phyloP scores from a whole-genome alignment of 2,888 invertebrate species.

The Macrosiphum euphorbiae region DNA sequence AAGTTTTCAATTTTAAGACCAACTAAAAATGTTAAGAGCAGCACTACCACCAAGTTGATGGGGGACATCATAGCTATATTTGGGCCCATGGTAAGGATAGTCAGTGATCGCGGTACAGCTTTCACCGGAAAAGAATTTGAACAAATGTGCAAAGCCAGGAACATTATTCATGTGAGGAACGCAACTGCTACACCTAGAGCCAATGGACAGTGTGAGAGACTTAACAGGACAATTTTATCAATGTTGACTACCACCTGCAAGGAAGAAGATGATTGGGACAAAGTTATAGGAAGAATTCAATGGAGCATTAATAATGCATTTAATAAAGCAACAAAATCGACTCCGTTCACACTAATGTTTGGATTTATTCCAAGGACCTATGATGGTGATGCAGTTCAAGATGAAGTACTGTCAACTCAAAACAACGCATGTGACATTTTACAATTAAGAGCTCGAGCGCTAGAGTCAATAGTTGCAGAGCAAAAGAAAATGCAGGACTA shows the following conservation, averaged over 20 bases:
- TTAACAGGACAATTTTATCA: not conserved
- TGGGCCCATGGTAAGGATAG: not conserved
- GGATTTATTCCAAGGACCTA: not conserved
- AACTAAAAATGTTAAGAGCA: not conserved
- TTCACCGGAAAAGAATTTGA: not conserved
- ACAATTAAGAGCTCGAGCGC: not conserved
- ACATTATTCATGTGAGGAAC: not conserved
- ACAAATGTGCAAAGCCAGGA: not conserved
- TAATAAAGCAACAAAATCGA: not conserved
- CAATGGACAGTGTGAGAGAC: not conserved
- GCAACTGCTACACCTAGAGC: not conserved
- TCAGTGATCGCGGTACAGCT: not conserved
- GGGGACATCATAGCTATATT: not conserved
- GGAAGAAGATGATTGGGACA: not conserved
- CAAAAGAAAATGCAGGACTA: not conserved
- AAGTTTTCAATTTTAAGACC: slow-evolving; percentile 1
- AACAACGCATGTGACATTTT: not conserved
- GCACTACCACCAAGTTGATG: not conserved
- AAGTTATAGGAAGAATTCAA: not conserved
- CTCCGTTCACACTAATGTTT: not conserved
- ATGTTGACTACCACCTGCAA: not conserved
- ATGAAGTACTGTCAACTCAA: not conserved
- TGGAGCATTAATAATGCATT: slow-evolving; percentile 4
- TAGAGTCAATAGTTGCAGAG: not conserved
- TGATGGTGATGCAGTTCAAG: not conserved